A percentile compares a stretch with the other conserved stretches of the same genome.
phyloP scores from a whole-genome alignment of 2,797 vertebrate species.

The Miichthys miiuy region DNA sequence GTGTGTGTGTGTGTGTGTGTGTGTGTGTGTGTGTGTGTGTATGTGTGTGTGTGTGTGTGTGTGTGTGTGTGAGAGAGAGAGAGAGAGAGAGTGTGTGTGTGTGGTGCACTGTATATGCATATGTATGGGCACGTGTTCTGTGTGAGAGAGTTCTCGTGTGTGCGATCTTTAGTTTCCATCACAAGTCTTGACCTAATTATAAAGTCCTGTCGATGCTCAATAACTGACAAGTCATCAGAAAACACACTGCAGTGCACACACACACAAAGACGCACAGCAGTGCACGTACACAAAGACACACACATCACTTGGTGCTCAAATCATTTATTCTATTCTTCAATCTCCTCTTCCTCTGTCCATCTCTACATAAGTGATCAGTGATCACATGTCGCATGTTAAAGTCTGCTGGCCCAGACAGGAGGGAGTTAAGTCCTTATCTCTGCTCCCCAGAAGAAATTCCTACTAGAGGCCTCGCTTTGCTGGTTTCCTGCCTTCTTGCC shows the following conservation, averaged over 20 bases:
- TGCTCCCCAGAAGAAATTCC: constrained; percentile 95
- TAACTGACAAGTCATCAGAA: constrained; percentile 62
- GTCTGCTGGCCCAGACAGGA: constrained; percentile 82
- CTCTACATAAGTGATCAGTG: constrained; percentile 76
- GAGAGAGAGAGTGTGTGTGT: no score
- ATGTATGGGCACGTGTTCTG: constrained; percentile 4
- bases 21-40: constrained; percentile 14
- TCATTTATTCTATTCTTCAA: constrained; percentile 70
- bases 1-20: constrained; percentile 13
- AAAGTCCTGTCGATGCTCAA: constrained; percentile 48
- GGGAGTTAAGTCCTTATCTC: constrained; percentile 96
- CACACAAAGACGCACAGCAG: not conserved
- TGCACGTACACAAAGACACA: not conserved
- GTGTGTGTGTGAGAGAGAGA: not conserved
- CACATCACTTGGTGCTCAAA: constrained; percentile 48
- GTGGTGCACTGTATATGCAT: constrained; percentile 7
- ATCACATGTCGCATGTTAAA: constrained; percentile 77
- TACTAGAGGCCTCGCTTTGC: constrained; percentile 91
- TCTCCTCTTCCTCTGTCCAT: constrained; percentile 70
- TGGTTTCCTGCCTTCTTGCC: constrained; percentile 97
- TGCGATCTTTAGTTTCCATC: constrained; percentile 56
- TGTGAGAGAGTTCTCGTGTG: not conserved
- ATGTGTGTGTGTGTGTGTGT: not conserved
- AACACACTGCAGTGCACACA: not conserved
- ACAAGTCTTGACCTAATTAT: constrained; percentile 70